phyloP scores from a whole-genome alignment of 2,797 vertebrate species.

The Aselliscus stoliczkanus region DNA sequence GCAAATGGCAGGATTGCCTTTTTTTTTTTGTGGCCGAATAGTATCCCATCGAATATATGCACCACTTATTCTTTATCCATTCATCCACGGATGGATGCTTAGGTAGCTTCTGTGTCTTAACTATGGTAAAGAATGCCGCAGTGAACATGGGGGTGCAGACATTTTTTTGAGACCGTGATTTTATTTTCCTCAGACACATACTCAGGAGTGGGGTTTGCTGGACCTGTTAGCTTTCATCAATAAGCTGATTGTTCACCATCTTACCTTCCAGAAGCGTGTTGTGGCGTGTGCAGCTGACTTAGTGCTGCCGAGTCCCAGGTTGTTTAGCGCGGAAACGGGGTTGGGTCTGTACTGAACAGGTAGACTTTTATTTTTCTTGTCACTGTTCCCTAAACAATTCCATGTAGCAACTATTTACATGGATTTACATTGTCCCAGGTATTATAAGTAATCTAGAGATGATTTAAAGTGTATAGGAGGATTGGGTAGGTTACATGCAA shows the following conservation, averaged over 20 bases:
- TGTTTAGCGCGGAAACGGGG: not conserved
- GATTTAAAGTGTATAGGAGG: not conserved
- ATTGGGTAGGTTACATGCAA: not conserved
- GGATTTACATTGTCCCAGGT: not conserved
- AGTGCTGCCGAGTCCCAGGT: not conserved
- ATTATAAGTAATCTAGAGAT: no score
- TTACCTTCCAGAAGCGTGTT: not conserved
- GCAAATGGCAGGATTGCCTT: not conserved
- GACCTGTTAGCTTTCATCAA: not conserved
- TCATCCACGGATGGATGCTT: not conserved
- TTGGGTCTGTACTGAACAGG: not conserved
- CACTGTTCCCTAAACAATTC: not conserved
- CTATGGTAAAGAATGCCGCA: not conserved
- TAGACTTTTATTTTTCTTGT: not conserved
- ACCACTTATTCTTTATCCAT: not conserved
- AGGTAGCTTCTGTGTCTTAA: not conserved
- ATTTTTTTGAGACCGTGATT: not conserved
- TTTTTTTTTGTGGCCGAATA: not conserved
- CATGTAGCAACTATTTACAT: rapidly evolving
- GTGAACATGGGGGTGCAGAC: not conserved
- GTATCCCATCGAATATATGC: not conserved
- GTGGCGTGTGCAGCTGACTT: rapidly evolving
- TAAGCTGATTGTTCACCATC: not conserved
- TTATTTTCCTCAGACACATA: not conserved
- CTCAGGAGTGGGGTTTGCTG: not conserved